Evolutionary conservation across 2,797 vertebrate species (phyloP).

Genomic region (Heliangelus exortis): DNA sequence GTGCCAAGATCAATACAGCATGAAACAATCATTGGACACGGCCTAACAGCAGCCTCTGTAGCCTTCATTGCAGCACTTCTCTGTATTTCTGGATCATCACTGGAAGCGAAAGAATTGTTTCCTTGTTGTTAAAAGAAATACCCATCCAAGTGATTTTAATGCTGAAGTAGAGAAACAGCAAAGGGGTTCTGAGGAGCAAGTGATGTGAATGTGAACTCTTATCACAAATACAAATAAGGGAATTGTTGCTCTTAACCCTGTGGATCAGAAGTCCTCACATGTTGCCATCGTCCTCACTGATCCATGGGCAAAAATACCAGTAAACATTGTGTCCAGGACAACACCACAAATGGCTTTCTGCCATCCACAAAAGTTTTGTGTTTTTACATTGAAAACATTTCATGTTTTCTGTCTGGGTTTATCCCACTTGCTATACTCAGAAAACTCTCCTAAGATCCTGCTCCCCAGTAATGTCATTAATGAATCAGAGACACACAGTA

Average conservation of each 20-base stretch:
- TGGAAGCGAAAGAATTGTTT: not conserved
- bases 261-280: fast-evolving
- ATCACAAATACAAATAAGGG: not conserved
- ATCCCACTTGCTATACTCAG: not conserved
- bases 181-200: not conserved
- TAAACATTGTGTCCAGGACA: not conserved
- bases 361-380: not conserved
- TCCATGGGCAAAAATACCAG: not conserved
- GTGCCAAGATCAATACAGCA: conserved; percentile 9
- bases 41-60: not conserved
- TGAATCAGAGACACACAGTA: not conserved
- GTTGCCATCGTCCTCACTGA: not conserved
- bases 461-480: not conserved
- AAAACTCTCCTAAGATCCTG: not conserved
- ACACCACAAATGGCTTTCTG: not conserved
- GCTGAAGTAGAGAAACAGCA: not conserved
- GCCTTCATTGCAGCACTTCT: not conserved
- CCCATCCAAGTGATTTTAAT: not conserved
- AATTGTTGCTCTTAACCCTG: not conserved
- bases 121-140: not conserved
- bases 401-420: not conserved
- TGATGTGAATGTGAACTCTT: not conserved
- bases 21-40: not conserved
- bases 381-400: not conserved
- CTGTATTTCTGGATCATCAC: not conserved